Percentiles rank a stretch among this genome's conserved stretches.
Evolutionary conservation across 2,888 invertebrate species (phyloP).

Genomic region (Caenorhabditis angaria): DNA sequence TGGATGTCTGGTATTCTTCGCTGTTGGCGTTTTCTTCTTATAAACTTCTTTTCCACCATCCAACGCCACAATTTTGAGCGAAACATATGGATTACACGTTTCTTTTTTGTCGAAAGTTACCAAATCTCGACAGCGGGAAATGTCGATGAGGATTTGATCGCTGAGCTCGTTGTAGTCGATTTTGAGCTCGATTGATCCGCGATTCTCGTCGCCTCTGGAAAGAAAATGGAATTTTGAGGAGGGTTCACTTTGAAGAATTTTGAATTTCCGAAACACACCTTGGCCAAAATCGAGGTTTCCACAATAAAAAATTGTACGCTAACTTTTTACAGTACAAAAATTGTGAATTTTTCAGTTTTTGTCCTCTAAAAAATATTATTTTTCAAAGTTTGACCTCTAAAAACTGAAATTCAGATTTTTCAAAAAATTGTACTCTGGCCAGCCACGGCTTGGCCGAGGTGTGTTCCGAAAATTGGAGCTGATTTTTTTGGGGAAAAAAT

Average conservation of each 20-base stretch:
- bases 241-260: neutral
- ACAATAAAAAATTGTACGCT: too few relatives aligned
- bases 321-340: too few relatives aligned
- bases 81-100: constrained; percentile 48
- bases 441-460: too few relatives aligned
- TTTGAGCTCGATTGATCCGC: constrained; percentile 54
- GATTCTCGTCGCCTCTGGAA: constrained; percentile 50
- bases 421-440: too few relatives aligned
- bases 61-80: constrained; percentile 56
- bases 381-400: too few relatives aligned
- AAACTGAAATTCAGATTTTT: too few relatives aligned
- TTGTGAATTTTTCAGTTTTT: too few relatives aligned
- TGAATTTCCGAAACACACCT: too few relatives aligned
- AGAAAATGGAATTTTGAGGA: neutral
- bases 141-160: constrained; percentile 41
- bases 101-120: constrained; percentile 50
- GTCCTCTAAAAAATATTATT: too few relatives aligned
- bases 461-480: too few relatives aligned
- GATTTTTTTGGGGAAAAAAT: too few relatives aligned
- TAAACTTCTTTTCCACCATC: constrained; percentile 50
- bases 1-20: constrained; percentile 55
- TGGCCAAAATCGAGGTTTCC: too few relatives aligned
- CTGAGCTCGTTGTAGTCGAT: constrained; percentile 49
- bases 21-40: constrained; percentile 59
- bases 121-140: constrained; percentile 40